Conservation (phyloP, 2,888 invertebrate genomes). For the Ophonus ardosiacus region DNA sequence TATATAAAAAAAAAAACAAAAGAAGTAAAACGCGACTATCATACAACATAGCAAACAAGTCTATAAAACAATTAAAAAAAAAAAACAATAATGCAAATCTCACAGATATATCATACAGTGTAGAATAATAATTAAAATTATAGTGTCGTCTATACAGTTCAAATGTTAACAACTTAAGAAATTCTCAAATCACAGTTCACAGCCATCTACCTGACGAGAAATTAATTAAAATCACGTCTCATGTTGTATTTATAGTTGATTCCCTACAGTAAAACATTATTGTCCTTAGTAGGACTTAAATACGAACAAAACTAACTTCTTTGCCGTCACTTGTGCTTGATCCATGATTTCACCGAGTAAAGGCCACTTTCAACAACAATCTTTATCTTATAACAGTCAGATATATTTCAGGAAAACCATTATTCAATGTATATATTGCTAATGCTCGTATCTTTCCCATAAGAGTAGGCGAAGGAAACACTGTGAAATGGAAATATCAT, state of each 20-base stretch:
- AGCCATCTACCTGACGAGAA: slow-evolving; percentile 63
- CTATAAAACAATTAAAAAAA: slow-evolving; percentile 46
- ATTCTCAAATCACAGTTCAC: slow-evolving; percentile 64
- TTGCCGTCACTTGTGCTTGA: slow-evolving; percentile 29
- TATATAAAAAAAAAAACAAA: slow-evolving; percentile 61
- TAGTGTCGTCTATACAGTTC: slow-evolving; percentile 50
- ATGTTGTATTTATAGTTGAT: slow-evolving; percentile 50
- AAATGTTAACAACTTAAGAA: slow-evolving; percentile 61
- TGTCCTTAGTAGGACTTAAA: slow-evolving; percentile 54
- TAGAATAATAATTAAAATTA: slow-evolving; percentile 45
- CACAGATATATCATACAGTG: slow-evolving; percentile 60
- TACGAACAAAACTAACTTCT: slow-evolving; percentile 32
- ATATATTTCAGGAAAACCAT: too few species aligned
- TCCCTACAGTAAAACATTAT: slow-evolving; percentile 56
- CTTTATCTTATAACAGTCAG: background rate
- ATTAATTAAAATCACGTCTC: slow-evolving; percentile 57
- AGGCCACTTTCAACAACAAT: slow-evolving; percentile 14
- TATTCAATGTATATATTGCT: too few species aligned
- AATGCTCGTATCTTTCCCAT: too few species aligned
- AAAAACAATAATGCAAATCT: slow-evolving; percentile 61
- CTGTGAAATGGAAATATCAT: too few species aligned
- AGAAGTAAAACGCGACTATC: slow-evolving; percentile 59
- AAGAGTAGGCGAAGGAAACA: too few species aligned
- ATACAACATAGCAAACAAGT: slow-evolving; percentile 61
- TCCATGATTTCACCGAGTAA: background rate